Evolutionary conservation across 2,797 vertebrate species (phyloP).

Genomic region (Danio albolineatus): DNA sequence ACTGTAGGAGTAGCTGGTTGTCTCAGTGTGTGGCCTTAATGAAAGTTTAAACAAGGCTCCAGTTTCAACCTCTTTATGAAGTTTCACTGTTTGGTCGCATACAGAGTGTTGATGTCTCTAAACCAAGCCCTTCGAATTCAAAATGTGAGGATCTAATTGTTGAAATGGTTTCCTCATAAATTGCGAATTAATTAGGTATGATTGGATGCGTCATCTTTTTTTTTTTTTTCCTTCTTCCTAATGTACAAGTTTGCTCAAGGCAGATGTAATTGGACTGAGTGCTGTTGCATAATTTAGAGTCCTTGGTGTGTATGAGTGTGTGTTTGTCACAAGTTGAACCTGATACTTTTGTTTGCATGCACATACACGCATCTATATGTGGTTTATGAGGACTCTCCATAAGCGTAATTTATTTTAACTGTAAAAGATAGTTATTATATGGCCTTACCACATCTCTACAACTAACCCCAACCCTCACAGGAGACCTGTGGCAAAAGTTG

Average conservation of each 20-base stretch:
- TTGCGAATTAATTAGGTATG: slow-evolving; percentile 19
- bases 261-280: slow-evolving; percentile 55
- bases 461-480: too few species aligned
- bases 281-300: slow-evolving; percentile 72
- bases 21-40: slow-evolving; percentile 25
- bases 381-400: too few species aligned
- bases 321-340: slow-evolving; percentile 14
- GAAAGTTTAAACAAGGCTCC: slow-evolving; percentile 31
- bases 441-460: too few species aligned
- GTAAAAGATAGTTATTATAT: too few species aligned
- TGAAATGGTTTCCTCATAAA: slow-evolving; percentile 9
- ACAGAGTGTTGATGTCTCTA: slow-evolving; percentile 13
- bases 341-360: slow-evolving; percentile 39
- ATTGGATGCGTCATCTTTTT: slow-evolving; percentile 46
- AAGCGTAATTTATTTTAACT: too few species aligned
- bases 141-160: slow-evolving; percentile 10
- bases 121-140: background rate
- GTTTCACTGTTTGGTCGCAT: slow-evolving; percentile 15
- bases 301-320: slow-evolving; percentile 25
- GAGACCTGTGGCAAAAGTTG: too few species aligned
- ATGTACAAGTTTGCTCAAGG: slow-evolving; percentile 65
- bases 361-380: background rate
- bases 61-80: slow-evolving; percentile 31
- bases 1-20: background rate
- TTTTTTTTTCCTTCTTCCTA: slow-evolving; percentile 10